Evolutionary conservation across 2,888 invertebrate genomes (phyloP).

Genomic region (Leptopterna dolabrata): DNA sequence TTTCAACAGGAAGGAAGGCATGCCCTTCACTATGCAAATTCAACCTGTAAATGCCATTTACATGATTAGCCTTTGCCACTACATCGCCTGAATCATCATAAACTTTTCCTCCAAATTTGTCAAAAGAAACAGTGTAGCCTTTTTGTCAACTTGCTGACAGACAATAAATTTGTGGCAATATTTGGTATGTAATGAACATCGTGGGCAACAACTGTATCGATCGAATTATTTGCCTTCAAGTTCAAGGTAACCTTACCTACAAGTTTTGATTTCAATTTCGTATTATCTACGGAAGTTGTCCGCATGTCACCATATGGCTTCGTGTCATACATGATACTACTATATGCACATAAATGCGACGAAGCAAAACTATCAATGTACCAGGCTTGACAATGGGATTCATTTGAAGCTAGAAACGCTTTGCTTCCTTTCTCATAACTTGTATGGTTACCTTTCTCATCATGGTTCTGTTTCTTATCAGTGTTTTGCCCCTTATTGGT

Average conservation of each 20-base stretch:
- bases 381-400: not conserved
- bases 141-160: conserved; percentile 19
- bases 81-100: not conserved
- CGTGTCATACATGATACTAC: not conserved
- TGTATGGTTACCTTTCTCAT: not conserved
- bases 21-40: not conserved
- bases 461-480: not conserved
- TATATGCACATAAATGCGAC: not conserved
- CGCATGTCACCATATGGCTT: not conserved
- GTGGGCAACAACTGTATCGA: not conserved
- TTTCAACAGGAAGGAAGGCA: not conserved
- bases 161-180: conserved; percentile 2
- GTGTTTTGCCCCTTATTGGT: not conserved
- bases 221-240: not conserved
- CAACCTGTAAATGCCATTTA: conserved; percentile 27
- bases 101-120: conserved; percentile 14
- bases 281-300: not conserved
- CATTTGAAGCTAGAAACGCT: not conserved
- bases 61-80: not conserved
- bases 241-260: not conserved
- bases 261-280: not conserved
- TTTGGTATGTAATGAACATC: conserved; percentile 32
- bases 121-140: not conserved
- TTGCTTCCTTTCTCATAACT: not conserved
- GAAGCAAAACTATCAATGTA: conserved; percentile 15